Evolutionary conservation across 2,797 vertebrate species (phyloP), one percentile per base, ranked within the genome.

Genomic region (Cuculus canorus): DNA sequence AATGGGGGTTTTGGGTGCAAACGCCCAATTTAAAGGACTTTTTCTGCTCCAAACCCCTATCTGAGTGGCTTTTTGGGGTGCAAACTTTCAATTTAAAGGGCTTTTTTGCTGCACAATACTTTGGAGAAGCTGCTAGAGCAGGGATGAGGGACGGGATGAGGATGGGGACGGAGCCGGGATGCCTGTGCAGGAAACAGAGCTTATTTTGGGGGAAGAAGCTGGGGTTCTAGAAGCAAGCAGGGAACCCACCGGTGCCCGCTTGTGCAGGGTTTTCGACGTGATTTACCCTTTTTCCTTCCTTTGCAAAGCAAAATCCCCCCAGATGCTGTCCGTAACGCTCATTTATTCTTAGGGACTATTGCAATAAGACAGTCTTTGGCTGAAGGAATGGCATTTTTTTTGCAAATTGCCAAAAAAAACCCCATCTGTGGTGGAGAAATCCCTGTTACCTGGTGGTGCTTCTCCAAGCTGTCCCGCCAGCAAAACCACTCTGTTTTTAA

Each of bases 381-480:
- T 64, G 17, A 48, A 78, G 61, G 9, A 30, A 41, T 65, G 32
- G 3, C 14, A 3, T 76, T 90, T 76, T 47, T 8, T 1, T 3
- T 21, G 11, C 17, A 47, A 65, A 53, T 11, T 19, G 53, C 47
- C 47, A 66, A 18, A 5, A 80, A 53, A 54, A 22, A 4, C 72
- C 16, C 35, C 17, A 15, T 45, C 43, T 24, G 8, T 9, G 15
- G 43, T 5, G 5, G 30, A 56, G 32, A 37, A 69, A 54, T 27
- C 21, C 11, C 4, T 2, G 22, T 17, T 9, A 5, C 45, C 41
- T 4, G 0, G 0, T 4, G 52, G 30, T 43, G 45, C 68, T 86
- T 30, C n/a, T 80, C 3, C 0, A 5, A 5, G 7, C 35, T 0
- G 1, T 79, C 63, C 81, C 9, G 0, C 4, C 5, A 57, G 22